These are phyloP conservation scores for Pipistrellus nathusii DNA, from an alignment of 2,797 vertebrate species.

Conservation along the genomic window DNA sequence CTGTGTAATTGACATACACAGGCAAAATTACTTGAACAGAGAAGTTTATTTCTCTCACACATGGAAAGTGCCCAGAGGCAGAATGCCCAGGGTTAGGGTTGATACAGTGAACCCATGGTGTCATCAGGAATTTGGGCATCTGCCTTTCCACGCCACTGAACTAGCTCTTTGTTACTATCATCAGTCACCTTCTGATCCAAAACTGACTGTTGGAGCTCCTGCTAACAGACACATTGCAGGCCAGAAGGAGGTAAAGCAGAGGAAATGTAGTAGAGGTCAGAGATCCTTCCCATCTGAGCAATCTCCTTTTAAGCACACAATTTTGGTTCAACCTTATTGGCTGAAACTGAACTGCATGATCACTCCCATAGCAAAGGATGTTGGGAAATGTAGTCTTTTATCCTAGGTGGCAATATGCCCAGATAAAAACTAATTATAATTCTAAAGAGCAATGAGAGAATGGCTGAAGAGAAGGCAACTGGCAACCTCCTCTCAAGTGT, in stretches of 20 bases:
- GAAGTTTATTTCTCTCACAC: not conserved
- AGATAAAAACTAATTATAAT: not conserved
- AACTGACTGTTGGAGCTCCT: not conserved
- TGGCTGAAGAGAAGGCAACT: not conserved
- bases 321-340: not conserved
- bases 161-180: not conserved
- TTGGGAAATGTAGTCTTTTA: not conserved
- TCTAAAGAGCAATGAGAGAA: conserved; percentile 18
- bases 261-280: not conserved
- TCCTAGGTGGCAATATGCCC: not conserved
- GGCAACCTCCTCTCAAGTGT: not conserved
- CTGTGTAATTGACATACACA: not conserved
- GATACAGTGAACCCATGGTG: not conserved
- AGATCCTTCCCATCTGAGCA: not conserved
- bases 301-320: not conserved
- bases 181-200: not conserved
- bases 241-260: not conserved
- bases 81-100: not conserved
- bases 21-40: conserved; percentile 3
- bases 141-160: not conserved
- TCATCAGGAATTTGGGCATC: not conserved
- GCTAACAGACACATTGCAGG: not conserved
- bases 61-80: not conserved
- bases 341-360: conserved; percentile 9
- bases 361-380: not conserved